Conservation (phyloP, 2,797 vertebrate species). For the Acipenser ruthenus region DNA sequence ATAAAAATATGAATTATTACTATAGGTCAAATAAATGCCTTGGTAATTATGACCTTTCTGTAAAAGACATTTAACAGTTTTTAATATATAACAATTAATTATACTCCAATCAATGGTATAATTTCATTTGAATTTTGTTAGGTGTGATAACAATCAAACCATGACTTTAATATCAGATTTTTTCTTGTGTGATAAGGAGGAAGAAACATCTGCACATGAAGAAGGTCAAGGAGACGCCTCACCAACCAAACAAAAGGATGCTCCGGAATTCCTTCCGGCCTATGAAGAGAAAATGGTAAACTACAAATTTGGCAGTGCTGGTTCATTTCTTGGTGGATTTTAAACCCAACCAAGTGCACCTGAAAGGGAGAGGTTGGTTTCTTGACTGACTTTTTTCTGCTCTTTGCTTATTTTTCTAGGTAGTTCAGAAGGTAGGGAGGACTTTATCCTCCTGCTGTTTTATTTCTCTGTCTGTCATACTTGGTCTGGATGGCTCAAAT, state of each 20-base stretch:
- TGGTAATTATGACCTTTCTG: too few relatives aligned
- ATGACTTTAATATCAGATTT: background rate
- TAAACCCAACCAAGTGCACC: background rate
- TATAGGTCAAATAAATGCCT: background rate
- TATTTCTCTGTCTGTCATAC: background rate
- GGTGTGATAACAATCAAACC: background rate
- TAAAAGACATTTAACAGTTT: background rate
- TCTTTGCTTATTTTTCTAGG: background rate
- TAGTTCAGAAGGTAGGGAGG: background rate
- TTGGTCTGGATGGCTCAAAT: background rate
- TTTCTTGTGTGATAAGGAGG: slow-evolving; percentile 23
- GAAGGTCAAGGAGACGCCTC: slow-evolving; percentile 67
- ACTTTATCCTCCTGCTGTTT: too few relatives aligned
- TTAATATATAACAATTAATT: too few relatives aligned
- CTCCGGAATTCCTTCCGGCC: slow-evolving; percentile 65
- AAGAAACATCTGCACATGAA: slow-evolving; percentile 53
- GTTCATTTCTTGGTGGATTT: background rate
- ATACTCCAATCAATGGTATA: background rate
- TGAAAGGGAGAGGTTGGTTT: background rate
- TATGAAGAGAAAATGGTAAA: slow-evolving; percentile 97
- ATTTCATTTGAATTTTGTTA: background rate
- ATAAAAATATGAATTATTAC: too few relatives aligned
- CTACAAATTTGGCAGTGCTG: background rate
- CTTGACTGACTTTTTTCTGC: background rate
- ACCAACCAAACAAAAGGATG: slow-evolving; percentile 64